Base-by-base conservation (phyloP, 2,797 vertebrate genomes). In the Kryptopterus vitreolus region DNA sequence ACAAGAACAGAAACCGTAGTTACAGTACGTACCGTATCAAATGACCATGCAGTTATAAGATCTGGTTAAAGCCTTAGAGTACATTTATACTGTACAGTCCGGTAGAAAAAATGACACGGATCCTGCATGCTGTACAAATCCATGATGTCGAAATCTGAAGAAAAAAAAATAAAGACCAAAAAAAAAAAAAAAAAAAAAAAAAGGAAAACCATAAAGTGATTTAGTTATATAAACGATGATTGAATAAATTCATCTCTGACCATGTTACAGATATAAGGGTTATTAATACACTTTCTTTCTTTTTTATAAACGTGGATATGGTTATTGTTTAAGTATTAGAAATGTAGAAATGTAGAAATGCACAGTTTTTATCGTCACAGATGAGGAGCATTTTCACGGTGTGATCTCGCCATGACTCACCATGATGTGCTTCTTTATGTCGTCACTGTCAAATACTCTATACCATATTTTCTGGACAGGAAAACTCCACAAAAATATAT, bases 41-140 rank as follows among this genome's bases (percentile, higher is more conserved):
- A 94, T 94, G 93, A 92, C 92, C 93, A 93, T 95, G 94, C 93
- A 94, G 92, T 91, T 92, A 91, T 93, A 89, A 91, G 88, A 77
- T 85, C 84, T 53, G 76, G 35, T 79, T 84, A 84, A 87, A 85
- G 81, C 78, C 77, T 81, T 82, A 75, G 65, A 84, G 77, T 85
- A 86, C 81, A 82, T 76, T 79, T 77, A 79, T 81, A 82, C 78
- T 86, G 79, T 81, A 88, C 84, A 85, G 82, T 79, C 79, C 85
- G 81, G 80, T 88, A 88, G 79, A 86, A 85, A 89, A 81, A 82
- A 80, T 81, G 48, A 61, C 75, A 76, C 61, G 69, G 50, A 16
- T 80, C 35, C 50, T 65, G 52, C 61, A 66, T 72, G 76, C 78
- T 72, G 76, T 76, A 70, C 59, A 75, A 46, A 79, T 79, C 58